These are phyloP conservation scores for Morone chrysops DNA, from an alignment of 2,113 vertebrate genomes.

Conservation along the genomic window DNA sequence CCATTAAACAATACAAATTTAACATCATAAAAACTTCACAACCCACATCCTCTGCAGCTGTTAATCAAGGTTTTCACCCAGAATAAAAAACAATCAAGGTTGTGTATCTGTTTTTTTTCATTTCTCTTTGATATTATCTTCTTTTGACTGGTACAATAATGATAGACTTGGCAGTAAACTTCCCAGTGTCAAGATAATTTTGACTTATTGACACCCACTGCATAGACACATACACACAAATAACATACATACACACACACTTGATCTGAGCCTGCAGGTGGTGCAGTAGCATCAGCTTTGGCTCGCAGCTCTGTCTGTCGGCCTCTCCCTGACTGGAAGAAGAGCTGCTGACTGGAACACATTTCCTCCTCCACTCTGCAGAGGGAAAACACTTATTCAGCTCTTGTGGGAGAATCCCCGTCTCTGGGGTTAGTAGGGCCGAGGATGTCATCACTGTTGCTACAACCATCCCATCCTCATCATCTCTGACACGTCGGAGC, in stretches of 20 bases:
- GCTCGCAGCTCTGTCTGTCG: constrained; percentile 46
- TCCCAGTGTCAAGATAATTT: constrained; percentile 16
- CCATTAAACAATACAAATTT: background rate
- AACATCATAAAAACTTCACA: background rate
- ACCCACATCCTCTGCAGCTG: background rate
- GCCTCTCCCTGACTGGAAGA: constrained; percentile 70
- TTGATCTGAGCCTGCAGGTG: constrained; percentile 83
- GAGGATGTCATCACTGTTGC: constrained; percentile 48
- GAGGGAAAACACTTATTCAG: constrained; percentile 81
- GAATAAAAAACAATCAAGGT: background rate
- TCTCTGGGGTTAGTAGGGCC: constrained; percentile 66
- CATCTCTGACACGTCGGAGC: constrained; percentile 38
- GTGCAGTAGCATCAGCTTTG: constrained; percentile 85
- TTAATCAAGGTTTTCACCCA: background rate
- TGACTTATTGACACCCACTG: constrained; percentile 38
- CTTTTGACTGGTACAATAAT: background rate
- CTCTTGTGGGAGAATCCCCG: constrained; percentile 71
- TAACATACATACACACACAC: background rate
- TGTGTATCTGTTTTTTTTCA: background rate
- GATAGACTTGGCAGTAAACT: constrained; percentile 18
- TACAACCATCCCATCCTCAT: constrained; percentile 53
- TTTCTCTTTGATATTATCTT: background rate
- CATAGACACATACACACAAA: background rate
- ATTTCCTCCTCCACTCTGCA: constrained; percentile 61
- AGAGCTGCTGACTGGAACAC: constrained; percentile 80